These are phyloP conservation scores for Mastomys natalensis DNA, from an alignment of 2,113 vertebrate genomes.

Conservation along the genomic window DNA sequence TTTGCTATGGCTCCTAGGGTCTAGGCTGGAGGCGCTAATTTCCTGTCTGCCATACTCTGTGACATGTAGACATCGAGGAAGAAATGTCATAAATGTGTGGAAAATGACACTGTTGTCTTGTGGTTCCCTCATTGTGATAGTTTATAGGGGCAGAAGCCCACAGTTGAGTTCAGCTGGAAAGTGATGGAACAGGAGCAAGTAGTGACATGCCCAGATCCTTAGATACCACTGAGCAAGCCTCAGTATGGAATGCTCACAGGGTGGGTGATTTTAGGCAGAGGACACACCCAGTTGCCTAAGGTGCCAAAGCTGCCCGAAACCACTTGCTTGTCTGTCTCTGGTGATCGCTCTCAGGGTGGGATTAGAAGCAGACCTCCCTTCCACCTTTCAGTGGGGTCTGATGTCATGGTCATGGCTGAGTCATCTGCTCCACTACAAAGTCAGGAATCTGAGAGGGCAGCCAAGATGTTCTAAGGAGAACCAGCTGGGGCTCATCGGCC, in stretches of 20 bases:
- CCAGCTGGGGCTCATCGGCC: not conserved
- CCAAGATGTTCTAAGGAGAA: not conserved
- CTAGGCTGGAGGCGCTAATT: not conserved
- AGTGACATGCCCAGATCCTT: not conserved
- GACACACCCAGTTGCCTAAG: no score
- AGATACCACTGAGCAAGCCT: not conserved
- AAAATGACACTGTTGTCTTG: slow-evolving; percentile 69
- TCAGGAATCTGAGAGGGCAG: not conserved
- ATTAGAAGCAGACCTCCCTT: no score
- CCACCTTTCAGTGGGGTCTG: not conserved
- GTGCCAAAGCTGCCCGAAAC: no score
- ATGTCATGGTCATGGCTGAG: not conserved
- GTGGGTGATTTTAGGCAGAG: not conserved
- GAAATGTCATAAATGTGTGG: slow-evolving; percentile 70
- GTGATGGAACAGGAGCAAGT: not conserved
- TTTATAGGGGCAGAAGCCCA: not conserved
- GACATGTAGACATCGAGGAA: not conserved
- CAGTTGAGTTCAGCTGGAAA: not conserved
- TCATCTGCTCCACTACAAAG: not conserved
- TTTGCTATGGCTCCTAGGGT: not conserved
- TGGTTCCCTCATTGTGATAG: slow-evolving; percentile 31
- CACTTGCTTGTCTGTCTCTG: not conserved
- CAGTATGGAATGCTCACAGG: not conserved
- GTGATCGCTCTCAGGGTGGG: not conserved
- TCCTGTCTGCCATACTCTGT: not conserved